Base-by-base conservation (phyloP, 2,888 invertebrate genomes). In the Lasioglossum marginatum region DNA sequence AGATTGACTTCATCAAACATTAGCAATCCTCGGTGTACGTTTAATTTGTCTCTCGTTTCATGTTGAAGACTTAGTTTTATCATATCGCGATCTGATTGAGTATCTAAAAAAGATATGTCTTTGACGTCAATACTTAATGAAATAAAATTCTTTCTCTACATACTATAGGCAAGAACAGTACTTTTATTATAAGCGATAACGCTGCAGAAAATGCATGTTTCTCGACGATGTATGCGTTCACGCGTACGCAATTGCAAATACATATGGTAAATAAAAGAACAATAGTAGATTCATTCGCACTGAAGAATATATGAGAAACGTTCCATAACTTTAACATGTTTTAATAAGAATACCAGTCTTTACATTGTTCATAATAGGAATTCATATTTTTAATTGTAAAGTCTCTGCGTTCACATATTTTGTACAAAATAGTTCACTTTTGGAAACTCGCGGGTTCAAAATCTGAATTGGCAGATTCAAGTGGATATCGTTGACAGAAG, bases 291-390 rank as follows among this genome's bases (percentile, higher is more conserved):
- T 6, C 14, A 60, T 76, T 31, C 10, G n/a, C 19, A n/a, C 78
- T 63, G 60, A 84, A 77, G 82, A 84, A 78, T 82, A 75, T 82
- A 40, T 74, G 10, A 34, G 34, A 63, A 63, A 34, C 31, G 31
- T 16, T 63, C 31, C 6, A 34, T 63, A 63, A 63, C 31, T 63
- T 63, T 8, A 63, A 63, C 31, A 31, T 19, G 31, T 34, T 63
- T 63, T 63, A 63, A 63, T 63, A 63, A 31, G 31, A 63, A 63
- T 63, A 31, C n/a, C 52, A 57, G 37, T 60, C 43, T 63, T 63
- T 63, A 63, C 63, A 63, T 31, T 16, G 31, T 63, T 63, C 31
- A 31, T 34, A 8, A 31, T 34, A 31, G n/a, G 6, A 63, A 31
- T 63, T 63, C 16, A 34, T 63, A 8, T 34, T 63, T 31, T 31